These are phyloP conservation scores for Anser cygnoides DNA, from an alignment of 2,113 vertebrate species.

Conservation along the genomic window DNA sequence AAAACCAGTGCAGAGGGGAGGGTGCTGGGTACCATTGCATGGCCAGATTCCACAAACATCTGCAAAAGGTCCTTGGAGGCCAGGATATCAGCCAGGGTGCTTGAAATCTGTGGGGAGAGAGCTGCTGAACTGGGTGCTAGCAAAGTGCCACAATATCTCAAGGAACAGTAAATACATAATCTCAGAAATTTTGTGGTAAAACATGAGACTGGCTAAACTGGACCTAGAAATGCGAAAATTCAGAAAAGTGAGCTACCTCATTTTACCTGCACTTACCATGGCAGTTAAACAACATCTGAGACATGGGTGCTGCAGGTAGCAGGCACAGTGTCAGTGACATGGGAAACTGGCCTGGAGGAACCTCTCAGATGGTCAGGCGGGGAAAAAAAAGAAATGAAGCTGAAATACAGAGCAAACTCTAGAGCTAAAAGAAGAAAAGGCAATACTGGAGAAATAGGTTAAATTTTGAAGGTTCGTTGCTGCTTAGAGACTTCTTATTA, in stretches of 20 bases:
- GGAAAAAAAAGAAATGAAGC: background rate
- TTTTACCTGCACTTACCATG: background rate
- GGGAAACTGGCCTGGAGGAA: background rate
- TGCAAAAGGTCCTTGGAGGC: background rate
- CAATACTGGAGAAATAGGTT: background rate
- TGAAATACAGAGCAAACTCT: background rate
- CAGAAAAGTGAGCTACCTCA: background rate
- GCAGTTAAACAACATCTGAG: background rate
- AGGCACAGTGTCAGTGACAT: background rate
- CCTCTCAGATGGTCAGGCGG: too few species aligned
- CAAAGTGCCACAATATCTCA: background rate
- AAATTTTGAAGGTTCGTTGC: background rate
- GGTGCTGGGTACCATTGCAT: accelerated
- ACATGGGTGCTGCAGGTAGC: background rate
- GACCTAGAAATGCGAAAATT: background rate
- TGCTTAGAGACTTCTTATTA: background rate
- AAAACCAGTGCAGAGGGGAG: accelerated
- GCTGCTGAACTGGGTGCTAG: background rate
- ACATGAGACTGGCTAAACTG: background rate
- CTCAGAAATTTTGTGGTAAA: background rate
- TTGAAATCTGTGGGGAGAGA: background rate
- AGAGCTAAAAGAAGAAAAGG: background rate
- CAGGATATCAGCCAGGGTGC: background rate
- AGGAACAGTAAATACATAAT: background rate
- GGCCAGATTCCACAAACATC: accelerated